A percentile compares a stretch with the other conserved stretches of the same genome.
Evolutionary conservation across 2,888 invertebrate species (phyloP).

Genomic region (Pseudococcus longispinus): DNA sequence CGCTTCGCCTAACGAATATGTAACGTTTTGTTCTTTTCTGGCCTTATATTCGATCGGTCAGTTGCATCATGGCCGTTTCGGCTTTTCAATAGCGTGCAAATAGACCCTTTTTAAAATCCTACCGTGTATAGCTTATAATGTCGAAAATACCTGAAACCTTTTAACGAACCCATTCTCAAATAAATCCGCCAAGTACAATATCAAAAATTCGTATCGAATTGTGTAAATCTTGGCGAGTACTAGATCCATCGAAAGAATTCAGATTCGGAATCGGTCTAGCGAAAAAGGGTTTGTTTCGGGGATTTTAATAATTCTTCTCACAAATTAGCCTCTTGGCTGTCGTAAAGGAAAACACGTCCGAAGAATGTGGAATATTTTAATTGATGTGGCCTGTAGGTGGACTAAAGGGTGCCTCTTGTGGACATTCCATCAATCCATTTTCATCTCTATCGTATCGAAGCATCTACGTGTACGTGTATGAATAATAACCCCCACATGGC

Average conservation of each 20-base stretch:
- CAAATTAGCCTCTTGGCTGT: neutral
- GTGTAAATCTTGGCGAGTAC: neutral
- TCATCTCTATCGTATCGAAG: neutral
- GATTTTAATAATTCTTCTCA: neutral
- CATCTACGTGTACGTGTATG: neutral
- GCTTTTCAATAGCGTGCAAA: neutral
- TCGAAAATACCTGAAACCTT: neutral
- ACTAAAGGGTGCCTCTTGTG: neutral
- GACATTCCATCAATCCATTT: neutral
- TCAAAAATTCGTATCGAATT: constrained; percentile 15
- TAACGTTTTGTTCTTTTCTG: neutral
- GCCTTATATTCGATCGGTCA: neutral
- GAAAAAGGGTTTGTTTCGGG: neutral
- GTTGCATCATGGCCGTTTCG: constrained; percentile 6
- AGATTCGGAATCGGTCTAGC: neutral
- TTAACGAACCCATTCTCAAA: neutral
- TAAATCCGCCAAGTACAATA: constrained; percentile 2
- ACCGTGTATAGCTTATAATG: neutral
- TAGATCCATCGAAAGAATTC: neutral
- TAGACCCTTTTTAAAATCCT: constrained; percentile 16
- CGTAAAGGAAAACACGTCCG: neutral
- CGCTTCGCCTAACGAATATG: neutral
- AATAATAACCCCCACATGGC: neutral
- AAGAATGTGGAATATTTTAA: neutral
- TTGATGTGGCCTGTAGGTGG: neutral